phyloP scores from a whole-genome alignment of 2,113 vertebrate genomes.

The Puntigrus tetrazona region DNA sequence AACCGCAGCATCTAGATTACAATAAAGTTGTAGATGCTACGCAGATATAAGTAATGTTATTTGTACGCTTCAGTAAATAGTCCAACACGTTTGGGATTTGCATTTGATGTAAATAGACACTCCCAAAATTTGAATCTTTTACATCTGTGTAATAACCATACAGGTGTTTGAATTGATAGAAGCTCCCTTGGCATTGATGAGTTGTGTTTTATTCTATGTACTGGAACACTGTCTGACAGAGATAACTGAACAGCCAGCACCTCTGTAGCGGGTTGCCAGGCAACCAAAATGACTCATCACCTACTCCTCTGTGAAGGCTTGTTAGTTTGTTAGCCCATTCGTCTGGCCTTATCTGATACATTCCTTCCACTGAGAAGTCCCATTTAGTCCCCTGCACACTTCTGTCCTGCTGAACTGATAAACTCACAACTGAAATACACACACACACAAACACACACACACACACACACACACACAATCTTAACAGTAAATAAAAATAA shows the following conservation, averaged over 20 bases:
- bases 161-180: neutral
- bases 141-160: neutral
- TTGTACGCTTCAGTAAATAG: neutral
- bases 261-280: conserved; percentile 47
- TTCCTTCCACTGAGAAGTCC: conserved; percentile 46
- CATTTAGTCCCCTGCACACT: conserved; percentile 21
- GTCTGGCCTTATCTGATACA: conserved; percentile 38
- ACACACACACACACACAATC: neutral
- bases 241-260: conserved; percentile 29
- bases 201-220: neutral
- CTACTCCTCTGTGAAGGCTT: conserved; percentile 41
- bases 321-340: conserved; percentile 23
- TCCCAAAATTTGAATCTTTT: neutral
- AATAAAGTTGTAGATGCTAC: neutral
- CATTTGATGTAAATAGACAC: neutral
- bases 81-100: neutral
- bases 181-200: neutral
- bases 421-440: conserved; percentile 25
- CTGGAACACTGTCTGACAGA: conserved; percentile 12
- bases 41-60: neutral
- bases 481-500: too few relatives aligned
- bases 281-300: conserved; percentile 56
- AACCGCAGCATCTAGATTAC: neutral
- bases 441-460: neutral
- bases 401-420: conserved; percentile 36